These are phyloP conservation scores for Monochamus alternatus DNA, from an alignment of 2,888 invertebrate genomes.

Conservation along the genomic window DNA sequence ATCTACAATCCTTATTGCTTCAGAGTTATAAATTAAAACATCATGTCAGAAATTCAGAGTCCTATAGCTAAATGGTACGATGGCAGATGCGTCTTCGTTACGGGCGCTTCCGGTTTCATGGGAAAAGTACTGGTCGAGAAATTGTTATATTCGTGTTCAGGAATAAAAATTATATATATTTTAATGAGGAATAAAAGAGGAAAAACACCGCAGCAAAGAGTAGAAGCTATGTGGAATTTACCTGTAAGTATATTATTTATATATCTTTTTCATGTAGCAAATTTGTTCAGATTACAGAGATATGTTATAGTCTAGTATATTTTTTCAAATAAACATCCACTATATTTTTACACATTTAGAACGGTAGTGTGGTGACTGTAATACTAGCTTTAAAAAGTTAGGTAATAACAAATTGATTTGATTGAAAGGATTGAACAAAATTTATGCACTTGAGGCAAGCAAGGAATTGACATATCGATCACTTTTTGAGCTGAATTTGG, in stretches of 20 bases:
- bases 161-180: conserved; percentile 75
- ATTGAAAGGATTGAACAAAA: no score
- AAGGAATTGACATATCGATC: no score
- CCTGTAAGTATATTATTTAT: conserved; percentile 69
- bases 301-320: no score
- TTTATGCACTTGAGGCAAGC: no score
- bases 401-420: no score
- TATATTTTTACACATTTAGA: no score
- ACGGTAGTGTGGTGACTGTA: no score
- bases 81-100: conserved; percentile 15
- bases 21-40: not conserved
- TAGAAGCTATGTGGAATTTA: conserved; percentile 71
- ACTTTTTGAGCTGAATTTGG: no score
- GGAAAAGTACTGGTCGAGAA: conserved; percentile 31
- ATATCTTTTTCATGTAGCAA: no score
- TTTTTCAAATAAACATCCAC: no score
- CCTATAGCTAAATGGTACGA: conserved; percentile 31
- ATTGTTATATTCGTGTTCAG: conserved; percentile 28
- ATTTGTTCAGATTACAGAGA: no score
- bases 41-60: conserved; percentile 12
- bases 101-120: conserved; percentile 32
- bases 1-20: not conserved
- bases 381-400: no score
- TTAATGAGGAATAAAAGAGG: conserved; percentile 83
- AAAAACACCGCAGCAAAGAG: conserved; percentile 71